phyloP scores from a whole-genome alignment of 2,888 invertebrate genomes.

The Drosophila kuntzei region DNA sequence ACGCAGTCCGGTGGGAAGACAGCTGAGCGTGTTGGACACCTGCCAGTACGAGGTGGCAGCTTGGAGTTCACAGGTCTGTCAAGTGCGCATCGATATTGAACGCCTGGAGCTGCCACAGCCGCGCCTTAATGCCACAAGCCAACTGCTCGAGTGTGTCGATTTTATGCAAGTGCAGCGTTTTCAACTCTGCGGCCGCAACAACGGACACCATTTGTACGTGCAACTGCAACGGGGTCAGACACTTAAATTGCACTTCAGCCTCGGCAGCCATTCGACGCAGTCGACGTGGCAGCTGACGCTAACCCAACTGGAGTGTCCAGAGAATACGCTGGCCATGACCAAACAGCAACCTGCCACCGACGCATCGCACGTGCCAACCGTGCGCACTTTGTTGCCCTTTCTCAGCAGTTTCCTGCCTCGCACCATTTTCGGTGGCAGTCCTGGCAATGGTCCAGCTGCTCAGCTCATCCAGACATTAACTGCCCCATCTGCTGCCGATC shows the following conservation, averaged over 20 bases:
- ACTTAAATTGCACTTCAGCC: slow-evolving; percentile 86
- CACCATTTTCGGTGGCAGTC: slow-evolving; percentile 68
- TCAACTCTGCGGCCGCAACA: slow-evolving; percentile 88
- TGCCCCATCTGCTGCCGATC: slow-evolving; percentile 65
- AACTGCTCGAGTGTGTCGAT: slow-evolving; percentile 71
- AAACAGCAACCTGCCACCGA: slow-evolving; percentile 14
- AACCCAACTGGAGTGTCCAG: slow-evolving; percentile 88
- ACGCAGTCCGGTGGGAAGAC: slow-evolving; percentile 67
- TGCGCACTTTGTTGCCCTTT: slow-evolving; percentile 61
- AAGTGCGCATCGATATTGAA: slow-evolving; percentile 81
- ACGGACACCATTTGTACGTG: slow-evolving; percentile 87
- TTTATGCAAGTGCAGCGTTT: slow-evolving; percentile 78
- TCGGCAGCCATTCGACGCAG: slow-evolving; percentile 84
- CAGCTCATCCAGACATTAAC: slow-evolving; percentile 54
- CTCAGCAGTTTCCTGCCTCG: slow-evolving; percentile 66
- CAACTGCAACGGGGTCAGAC: slow-evolving; percentile 74
- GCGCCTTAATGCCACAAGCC: slow-evolving; percentile 52
- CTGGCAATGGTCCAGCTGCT: slow-evolving; percentile 47
- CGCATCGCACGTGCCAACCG: slow-evolving; percentile 4
- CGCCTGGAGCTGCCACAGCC: slow-evolving; percentile 79
- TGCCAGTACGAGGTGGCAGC: slow-evolving; percentile 76
- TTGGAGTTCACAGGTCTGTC: slow-evolving; percentile 77
- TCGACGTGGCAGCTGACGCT: slow-evolving; percentile 87
- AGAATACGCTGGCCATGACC: slow-evolving; percentile 15
- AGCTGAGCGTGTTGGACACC: slow-evolving; percentile 51